Percentiles rank a stretch among this genome's conserved stretches.
Conservation (phyloP, 2,113 vertebrate genomes). For the Ia io region DNA sequence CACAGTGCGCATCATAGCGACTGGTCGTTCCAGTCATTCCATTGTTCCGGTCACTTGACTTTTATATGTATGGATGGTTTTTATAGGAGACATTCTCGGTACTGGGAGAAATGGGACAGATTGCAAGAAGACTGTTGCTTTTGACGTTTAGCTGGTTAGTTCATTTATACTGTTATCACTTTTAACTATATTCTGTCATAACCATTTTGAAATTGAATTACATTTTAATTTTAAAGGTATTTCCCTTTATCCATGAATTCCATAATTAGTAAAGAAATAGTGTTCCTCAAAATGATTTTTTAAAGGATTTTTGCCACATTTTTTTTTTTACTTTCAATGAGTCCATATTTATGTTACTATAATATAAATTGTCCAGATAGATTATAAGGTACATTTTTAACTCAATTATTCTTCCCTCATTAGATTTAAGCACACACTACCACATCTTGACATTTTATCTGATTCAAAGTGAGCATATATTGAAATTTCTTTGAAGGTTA, state of each 20-base stretch:
- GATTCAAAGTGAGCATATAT: neutral
- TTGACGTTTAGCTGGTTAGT: neutral
- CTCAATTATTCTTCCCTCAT: neutral
- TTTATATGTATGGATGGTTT: neutral
- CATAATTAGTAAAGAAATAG: neutral
- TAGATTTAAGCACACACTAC: neutral
- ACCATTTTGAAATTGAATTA: neutral
- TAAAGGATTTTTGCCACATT: neutral
- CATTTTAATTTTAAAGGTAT: slow-evolving; percentile 1
- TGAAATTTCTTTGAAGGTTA: neutral
- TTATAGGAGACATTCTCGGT: neutral
- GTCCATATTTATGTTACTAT: neutral
- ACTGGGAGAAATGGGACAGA: neutral
- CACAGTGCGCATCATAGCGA: too few species aligned
- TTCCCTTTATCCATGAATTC: neutral
- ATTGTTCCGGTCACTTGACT: too few species aligned
- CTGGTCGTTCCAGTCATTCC: too few species aligned
- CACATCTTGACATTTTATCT: neutral
- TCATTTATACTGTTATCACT: neutral
- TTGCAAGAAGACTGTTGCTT: neutral
- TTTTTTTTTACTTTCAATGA: slow-evolving; percentile 9
- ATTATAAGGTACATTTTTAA: neutral
- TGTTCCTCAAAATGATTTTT: neutral
- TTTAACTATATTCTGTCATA: neutral
- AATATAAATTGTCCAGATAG: neutral